These are phyloP conservation scores for Chloropsis cyanopogon DNA, from an alignment of 2,113 vertebrate genomes.

Conservation along the genomic window DNA sequence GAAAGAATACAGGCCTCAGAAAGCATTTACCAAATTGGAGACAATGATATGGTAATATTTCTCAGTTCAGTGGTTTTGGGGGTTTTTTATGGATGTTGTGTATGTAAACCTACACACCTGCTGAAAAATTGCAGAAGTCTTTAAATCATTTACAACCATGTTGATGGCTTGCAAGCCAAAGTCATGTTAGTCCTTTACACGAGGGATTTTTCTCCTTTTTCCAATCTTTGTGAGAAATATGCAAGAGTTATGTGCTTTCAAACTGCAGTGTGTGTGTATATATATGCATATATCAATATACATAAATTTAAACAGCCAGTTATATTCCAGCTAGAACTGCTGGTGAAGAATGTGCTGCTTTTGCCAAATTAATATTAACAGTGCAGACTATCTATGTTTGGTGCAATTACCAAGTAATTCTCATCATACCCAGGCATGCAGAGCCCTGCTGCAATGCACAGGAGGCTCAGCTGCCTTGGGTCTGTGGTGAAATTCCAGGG, in stretches of 20 bases:
- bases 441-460: neutral
- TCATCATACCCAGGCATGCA: neutral
- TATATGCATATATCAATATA: neutral
- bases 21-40: no score
- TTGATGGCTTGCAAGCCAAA: neutral
- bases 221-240: neutral
- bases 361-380: neutral
- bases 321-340: neutral
- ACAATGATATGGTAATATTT: neutral
- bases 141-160: neutral
- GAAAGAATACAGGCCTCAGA: neutral
- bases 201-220: neutral
- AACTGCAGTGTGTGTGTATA: rapidly evolving
- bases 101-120: neutral
- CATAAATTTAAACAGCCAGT: neutral
- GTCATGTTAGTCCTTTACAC: neutral
- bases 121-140: neutral
- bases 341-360: neutral
- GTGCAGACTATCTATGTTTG: neutral
- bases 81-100: neutral
- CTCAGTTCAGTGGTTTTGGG: neutral
- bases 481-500: neutral
- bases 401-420: neutral
- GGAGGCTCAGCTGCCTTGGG: neutral
- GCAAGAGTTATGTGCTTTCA: neutral